These are phyloP conservation scores for Nycticorax nycticorax DNA, from an alignment of 2,113 vertebrate species.

Conservation along the genomic window DNA sequence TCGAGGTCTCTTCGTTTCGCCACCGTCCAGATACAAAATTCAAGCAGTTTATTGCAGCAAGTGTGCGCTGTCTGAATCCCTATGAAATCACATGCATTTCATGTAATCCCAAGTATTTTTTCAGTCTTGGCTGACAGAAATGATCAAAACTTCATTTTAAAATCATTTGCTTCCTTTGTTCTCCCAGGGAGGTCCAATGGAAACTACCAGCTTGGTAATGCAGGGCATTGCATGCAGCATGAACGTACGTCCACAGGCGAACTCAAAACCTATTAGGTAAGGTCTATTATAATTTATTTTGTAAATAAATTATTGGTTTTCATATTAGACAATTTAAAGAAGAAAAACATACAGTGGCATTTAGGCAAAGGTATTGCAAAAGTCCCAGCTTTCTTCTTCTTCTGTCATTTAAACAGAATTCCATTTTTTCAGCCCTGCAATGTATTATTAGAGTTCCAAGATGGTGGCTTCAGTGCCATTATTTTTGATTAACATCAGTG, in stretches of 20 bases:
- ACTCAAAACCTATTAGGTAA: background rate
- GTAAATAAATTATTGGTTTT: background rate
- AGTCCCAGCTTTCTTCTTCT: background rate
- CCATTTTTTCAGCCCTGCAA: background rate
- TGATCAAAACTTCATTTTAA: background rate
- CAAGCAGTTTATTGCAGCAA: background rate
- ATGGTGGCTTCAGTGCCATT: background rate
- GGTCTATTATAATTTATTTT: background rate
- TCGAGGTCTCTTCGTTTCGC: background rate
- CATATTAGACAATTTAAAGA: background rate
- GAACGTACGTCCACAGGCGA: background rate
- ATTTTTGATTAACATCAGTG: slow-evolving; percentile 38
- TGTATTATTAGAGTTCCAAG: background rate
- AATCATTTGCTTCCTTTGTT: background rate
- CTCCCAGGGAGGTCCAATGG: background rate
- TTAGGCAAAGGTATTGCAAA: background rate
- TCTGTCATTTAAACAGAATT: background rate
- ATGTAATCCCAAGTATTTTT: background rate
- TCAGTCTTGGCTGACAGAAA: background rate
- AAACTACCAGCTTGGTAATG: background rate
- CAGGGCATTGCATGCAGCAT: background rate
- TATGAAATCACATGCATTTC: background rate
- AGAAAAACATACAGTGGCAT: background rate
- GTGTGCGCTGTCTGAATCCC: background rate
- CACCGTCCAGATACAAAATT: background rate